Conservation (phyloP, 1,140 invertebrate species). For the Rhagoletis zephyria region DNA sequence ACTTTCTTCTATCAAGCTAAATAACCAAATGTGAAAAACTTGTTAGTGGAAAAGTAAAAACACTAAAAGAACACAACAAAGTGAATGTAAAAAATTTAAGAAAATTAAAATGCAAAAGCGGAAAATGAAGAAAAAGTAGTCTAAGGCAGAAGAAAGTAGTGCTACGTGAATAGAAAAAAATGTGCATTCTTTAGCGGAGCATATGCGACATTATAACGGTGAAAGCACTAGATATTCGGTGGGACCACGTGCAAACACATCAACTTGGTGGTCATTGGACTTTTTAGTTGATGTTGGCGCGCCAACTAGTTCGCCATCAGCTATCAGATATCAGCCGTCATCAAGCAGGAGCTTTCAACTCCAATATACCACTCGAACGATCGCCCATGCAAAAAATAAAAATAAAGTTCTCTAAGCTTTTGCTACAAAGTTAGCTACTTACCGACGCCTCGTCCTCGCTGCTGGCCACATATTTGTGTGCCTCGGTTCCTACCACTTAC, state of each 20-base stretch:
- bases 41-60: not conserved
- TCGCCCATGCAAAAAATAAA: too few species aligned
- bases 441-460: not conserved
- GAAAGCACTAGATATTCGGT: not conserved
- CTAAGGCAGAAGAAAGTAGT: not conserved
- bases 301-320: not conserved
- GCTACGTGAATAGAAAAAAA: slow-evolving; percentile 10
- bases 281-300: not conserved
- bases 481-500: too few species aligned
- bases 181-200: slow-evolving; percentile 25
- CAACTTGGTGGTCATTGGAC: too few species aligned
- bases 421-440: not conserved
- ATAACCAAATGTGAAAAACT: slow-evolving; percentile 3
- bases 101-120: not conserved
- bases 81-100: not conserved
- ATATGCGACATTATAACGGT: slow-evolving; percentile 24
- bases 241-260: not conserved
- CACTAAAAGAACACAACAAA: not conserved
- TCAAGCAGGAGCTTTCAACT: not conserved
- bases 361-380: too few species aligned
- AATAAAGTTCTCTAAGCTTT: not conserved
- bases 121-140: not conserved
- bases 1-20: not conserved
- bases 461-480: too few species aligned
- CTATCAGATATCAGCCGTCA: not conserved